phyloP scores from a whole-genome alignment of 2,797 vertebrate genomes.

The Sebastiscus tertius region DNA sequence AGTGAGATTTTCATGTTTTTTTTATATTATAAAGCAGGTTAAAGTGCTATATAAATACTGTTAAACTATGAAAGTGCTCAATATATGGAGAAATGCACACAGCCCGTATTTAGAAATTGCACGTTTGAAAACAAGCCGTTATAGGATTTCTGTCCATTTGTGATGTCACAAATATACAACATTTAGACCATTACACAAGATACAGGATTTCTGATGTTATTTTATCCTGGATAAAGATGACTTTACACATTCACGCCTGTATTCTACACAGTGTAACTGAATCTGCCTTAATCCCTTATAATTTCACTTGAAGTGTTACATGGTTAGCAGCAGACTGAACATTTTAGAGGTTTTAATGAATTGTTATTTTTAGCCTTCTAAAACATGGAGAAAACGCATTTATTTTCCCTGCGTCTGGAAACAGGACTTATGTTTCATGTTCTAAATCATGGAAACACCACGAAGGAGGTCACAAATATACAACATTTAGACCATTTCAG shows the following conservation, averaged over 20 bases:
- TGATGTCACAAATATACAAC: too few relatives aligned
- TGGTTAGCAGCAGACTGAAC: slow-evolving; percentile 49
- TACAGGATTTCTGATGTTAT: slow-evolving; percentile 49
- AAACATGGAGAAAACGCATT: slow-evolving; percentile 16
- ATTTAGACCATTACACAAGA: not conserved
- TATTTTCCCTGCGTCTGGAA: slow-evolving; percentile 12
- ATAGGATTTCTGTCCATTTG: too few relatives aligned
- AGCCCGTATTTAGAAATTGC: too few relatives aligned
- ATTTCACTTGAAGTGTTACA: slow-evolving; percentile 42
- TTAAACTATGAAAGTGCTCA: too few relatives aligned
- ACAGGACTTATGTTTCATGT: not conserved
- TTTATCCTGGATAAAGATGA: slow-evolving; percentile 46
- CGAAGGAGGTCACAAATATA: slow-evolving; percentile 21
- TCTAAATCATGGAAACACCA: slow-evolving; percentile 14
- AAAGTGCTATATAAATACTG: too few relatives aligned
- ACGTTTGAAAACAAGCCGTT: slow-evolving; percentile 42
- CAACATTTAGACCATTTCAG: too few relatives aligned
- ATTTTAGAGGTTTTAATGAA: slow-evolving; percentile 28
- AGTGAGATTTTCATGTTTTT: slow-evolving; percentile 55
- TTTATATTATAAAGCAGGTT: not conserved
- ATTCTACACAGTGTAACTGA: slow-evolving; percentile 16
- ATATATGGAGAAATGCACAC: too few relatives aligned
- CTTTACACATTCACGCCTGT: slow-evolving; percentile 40
- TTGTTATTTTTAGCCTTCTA: slow-evolving; percentile 29
- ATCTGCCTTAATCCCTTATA: slow-evolving; percentile 11